Evolutionary conservation across 2,797 vertebrate genomes (phyloP).

Genomic region (Mormyrus hasselquistii): DNA sequence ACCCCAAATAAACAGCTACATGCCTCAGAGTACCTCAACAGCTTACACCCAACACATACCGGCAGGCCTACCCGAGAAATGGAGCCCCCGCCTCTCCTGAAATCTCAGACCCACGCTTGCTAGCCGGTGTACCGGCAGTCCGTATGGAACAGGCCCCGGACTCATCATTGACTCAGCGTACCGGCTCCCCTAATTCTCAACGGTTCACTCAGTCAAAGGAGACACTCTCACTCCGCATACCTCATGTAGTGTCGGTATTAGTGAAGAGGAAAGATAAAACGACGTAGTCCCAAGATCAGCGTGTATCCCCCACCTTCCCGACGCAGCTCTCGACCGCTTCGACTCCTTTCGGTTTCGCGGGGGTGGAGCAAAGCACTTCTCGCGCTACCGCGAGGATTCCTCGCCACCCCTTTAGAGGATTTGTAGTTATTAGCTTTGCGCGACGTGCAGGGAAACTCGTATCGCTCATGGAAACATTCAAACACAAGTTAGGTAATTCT

Average conservation of each 20-base stretch:
- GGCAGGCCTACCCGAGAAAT: constrained; percentile 39
- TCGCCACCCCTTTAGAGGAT: background rate
- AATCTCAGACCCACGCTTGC: constrained; percentile 47
- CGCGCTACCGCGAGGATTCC: background rate
- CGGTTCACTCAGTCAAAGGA: background rate
- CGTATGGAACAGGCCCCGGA: constrained; percentile 51
- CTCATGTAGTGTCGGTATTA: constrained; percentile 41
- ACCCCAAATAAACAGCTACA: background rate
- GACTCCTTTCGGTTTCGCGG: constrained; percentile 53
- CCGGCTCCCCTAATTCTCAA: background rate
- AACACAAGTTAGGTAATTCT: background rate
- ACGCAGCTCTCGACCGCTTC: constrained; percentile 55
- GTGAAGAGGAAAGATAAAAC: constrained; percentile 40
- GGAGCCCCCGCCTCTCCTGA: constrained; percentile 46
- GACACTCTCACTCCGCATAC: constrained; percentile 37
- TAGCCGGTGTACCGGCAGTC: constrained; percentile 36
- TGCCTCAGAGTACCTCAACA: background rate
- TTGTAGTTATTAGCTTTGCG: background rate
- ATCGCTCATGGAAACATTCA: background rate
- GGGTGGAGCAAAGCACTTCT: constrained; percentile 47
- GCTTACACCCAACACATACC: background rate
- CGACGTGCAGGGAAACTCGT: background rate
- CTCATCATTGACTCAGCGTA: constrained; percentile 38
- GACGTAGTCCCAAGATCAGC: constrained; percentile 49
- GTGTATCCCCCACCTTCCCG: constrained; percentile 45